phyloP scores from a whole-genome alignment of 2,888 invertebrate species.

The Hirtodrosophila cameraria region DNA sequence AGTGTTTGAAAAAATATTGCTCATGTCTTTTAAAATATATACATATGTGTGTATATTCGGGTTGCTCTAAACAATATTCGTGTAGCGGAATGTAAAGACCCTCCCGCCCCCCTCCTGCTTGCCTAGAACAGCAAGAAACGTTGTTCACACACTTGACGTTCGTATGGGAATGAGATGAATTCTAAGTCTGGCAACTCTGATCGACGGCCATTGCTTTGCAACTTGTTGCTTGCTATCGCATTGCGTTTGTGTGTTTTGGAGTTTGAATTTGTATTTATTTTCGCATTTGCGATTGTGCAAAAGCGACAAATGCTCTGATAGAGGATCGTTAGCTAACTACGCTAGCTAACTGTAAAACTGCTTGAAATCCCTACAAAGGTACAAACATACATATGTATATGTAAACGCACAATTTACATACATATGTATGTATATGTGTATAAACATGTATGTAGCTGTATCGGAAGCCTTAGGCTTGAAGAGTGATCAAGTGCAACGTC shows the following conservation, averaged over 20 bases:
- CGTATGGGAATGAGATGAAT: constrained; percentile 49
- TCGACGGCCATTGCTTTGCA: constrained; percentile 75
- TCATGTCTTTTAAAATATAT: constrained; percentile 17
- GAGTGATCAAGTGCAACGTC: constrained; percentile 54
- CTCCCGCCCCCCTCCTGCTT: constrained; percentile 4
- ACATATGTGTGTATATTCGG: constrained; percentile 9
- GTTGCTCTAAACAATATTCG: constrained; percentile 48
- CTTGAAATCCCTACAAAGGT: constrained; percentile 4
- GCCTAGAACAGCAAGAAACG: constrained; percentile 29
- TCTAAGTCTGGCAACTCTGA: constrained; percentile 69
- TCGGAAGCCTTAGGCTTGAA: constrained; percentile 23
- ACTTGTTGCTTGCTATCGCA: constrained; percentile 71
- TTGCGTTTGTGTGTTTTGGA: constrained; percentile 49
- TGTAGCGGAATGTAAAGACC: constrained; percentile 39
- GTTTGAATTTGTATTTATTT: constrained; percentile 42
- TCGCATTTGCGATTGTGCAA: constrained; percentile 34
- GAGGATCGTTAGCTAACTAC: constrained; percentile 11
- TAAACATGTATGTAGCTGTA: constrained; percentile 6
- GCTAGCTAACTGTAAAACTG: neutral
- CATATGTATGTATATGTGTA: neutral
- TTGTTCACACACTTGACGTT: constrained; percentile 48
- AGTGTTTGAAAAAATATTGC: constrained; percentile 36
- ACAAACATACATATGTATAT: constrained; percentile 1
- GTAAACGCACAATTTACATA: constrained; percentile 1
- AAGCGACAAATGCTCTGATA: constrained; percentile 19